These are phyloP conservation scores for Aphelinus certus DNA, from an alignment of 1,140 invertebrate genomes.

Conservation along the genomic window DNA sequence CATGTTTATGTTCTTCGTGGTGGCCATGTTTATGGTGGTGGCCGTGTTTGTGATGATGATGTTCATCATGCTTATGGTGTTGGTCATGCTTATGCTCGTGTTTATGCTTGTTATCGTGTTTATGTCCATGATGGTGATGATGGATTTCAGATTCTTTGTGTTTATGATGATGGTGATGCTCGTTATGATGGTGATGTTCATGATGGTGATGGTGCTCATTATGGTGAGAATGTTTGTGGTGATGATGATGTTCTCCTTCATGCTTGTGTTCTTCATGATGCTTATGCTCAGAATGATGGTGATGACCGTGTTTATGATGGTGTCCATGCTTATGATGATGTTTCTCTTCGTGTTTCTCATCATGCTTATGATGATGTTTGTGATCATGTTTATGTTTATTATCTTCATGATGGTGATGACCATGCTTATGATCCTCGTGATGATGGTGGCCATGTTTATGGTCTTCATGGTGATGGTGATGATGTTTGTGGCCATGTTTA, in stretches of 20 bases:
- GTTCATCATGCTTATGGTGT: constrained; percentile 23
- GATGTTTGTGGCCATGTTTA: constrained; percentile 8
- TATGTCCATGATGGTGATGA: constrained; percentile 37
- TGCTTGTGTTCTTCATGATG: constrained; percentile 38
- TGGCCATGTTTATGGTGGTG: constrained; percentile 29
- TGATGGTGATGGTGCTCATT: constrained; percentile 40
- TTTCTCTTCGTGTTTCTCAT: constrained; percentile 28
- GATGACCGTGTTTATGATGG: constrained; percentile 33
- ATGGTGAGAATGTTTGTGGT: constrained; percentile 33
- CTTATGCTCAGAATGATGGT: constrained; percentile 35
- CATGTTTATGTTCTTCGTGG: constrained; percentile 26
- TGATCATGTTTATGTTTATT: constrained; percentile 28
- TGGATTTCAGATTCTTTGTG: constrained; percentile 35
- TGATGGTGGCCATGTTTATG: constrained; percentile 26
- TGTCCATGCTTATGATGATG: constrained; percentile 27
- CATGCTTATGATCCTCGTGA: constrained; percentile 29
- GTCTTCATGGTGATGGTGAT: constrained; percentile 19
- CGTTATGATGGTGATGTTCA: constrained; percentile 35
- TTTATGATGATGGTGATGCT: constrained; percentile 35
- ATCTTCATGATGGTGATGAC: constrained; percentile 25
- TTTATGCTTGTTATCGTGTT: constrained; percentile 36
- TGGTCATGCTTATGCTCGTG: constrained; percentile 35
- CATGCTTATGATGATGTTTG: constrained; percentile 20
- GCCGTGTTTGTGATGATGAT: constrained; percentile 26
- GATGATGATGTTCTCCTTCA: constrained; percentile 36